A percentile compares a stretch with the other conserved stretches of the same genome.
These are phyloP conservation scores for Andinoacara biseriatus DNA, from an alignment of 2,113 vertebrate species.

Conservation along the genomic window DNA sequence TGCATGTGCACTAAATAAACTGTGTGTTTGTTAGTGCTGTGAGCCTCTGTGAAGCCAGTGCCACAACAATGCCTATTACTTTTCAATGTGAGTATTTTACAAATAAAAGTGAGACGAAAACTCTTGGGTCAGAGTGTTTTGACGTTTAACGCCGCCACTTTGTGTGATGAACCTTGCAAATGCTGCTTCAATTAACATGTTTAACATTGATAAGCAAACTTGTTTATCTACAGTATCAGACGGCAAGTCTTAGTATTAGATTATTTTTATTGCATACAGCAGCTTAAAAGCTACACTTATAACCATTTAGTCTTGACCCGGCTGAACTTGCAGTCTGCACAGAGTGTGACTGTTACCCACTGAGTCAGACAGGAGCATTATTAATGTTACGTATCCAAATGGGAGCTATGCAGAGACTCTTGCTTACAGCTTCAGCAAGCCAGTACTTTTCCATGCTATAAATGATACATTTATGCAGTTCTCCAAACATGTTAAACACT, in stretches of 20 bases:
- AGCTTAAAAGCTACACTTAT: not conserved
- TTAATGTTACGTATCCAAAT: conserved; percentile 13
- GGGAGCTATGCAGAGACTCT: not conserved
- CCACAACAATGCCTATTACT: conserved; percentile 60
- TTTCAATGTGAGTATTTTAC: conserved; percentile 80
- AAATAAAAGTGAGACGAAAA: conserved; percentile 76
- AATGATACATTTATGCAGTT: not conserved
- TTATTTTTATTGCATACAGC: not conserved
- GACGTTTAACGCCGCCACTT: not conserved
- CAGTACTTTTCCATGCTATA: conserved; percentile 14
- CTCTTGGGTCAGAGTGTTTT: conserved; percentile 26
- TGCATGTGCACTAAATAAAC: conserved; percentile 78
- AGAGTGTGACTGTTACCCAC: not conserved
- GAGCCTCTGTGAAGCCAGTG: conserved; percentile 68
- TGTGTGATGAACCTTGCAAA: not conserved
- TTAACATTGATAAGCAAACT: not conserved
- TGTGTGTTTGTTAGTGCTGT: conserved; percentile 74
- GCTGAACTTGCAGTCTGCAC: not conserved
- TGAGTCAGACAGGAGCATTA: not conserved
- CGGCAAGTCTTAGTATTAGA: not conserved
- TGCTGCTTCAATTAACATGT: not conserved
- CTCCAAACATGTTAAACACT: not conserved
- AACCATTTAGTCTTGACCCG: not conserved
- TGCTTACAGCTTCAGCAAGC: not conserved
- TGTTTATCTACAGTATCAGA: not conserved